Base-by-base conservation (phyloP, 2,888 invertebrate species). In the Cerceris ruficornis region DNA sequence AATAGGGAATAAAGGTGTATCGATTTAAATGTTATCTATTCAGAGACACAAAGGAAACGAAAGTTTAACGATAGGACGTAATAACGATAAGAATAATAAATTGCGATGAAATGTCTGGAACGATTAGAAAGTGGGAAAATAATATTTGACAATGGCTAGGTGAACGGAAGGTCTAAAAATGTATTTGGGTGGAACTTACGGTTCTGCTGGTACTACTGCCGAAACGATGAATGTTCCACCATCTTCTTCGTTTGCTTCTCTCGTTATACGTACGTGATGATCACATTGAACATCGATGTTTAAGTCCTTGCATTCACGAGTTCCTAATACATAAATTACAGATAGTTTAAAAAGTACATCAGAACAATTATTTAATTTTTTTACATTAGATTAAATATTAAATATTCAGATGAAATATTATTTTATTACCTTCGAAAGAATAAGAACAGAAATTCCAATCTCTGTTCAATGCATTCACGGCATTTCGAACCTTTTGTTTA, bases 391-490 rank as follows among this genome's bases (percentile, higher is more conserved):
- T 28, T 28, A 28, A 28, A 28, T 28, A 28, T 28, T 28, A 28
- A 28, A 28, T 28, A 28, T 28, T 28, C 4, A 28, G 28, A 28
- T 28, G 28, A 28, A 1, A 28, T 28, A 4, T 28, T 28, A 28
- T 28, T 28, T 28, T 28, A 7, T 2, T 92, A 95, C 98, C 97
- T 93, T 98, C 97, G 59, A 96, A 94, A 76, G 97, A 95, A 91
- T 97, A 97, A 0, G 98, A 97, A 92, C 98, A 98, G 96, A 98
- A 97, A 94, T 98, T 97, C 98, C 98, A 99, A 89, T 98, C 98
- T 87, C 97, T 95, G 92, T 99, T 98, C 68, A 98, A 94, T 62
- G 97, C 95, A 88, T 98, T 97, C 68, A 99, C 96, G 8, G 98
- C 97, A 86, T 95, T 96, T 84, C 96, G 95, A 0, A 98, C 97